Base-by-base conservation (phyloP, 2,113 vertebrate genomes). In the Pavo muticus region DNA sequence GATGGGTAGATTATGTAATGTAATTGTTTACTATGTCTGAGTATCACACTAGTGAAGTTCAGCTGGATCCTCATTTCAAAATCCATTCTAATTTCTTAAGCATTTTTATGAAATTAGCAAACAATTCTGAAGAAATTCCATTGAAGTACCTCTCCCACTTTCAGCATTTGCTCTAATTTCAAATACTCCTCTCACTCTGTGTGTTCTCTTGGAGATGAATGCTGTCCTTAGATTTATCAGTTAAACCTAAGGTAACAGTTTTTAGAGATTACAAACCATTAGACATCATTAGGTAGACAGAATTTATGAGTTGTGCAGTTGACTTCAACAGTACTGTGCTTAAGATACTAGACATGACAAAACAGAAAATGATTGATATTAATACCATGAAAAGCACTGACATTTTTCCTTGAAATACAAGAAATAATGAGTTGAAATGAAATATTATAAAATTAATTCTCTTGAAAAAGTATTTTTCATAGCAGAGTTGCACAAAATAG, bases 11-110 rank as follows among this genome's bases (percentile, higher is more conserved):
- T 98, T 98, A 98, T 98, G 98, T 98, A 98, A 98, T 97, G 96
- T 97, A 98, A 98, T 98, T 98, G 97, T 98, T 98, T 98, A 98
- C 98, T 98, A 88, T 98, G 97, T 98, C 94, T 98, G 98, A 98
- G 97, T 97, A 98, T 94, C 94, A 95, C 35, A 84, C 70, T 85
- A 84, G 87, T 93, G 88, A 95, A 92, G 32, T 87, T 93, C 93
- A 76, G 16, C 69, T 86, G 67, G 82, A 80, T 86, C 64, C 93
- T 94, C 39, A 78, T 96, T 95, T 94, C 94, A 96, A 74, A 91
- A 85, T 73, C 23, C 93, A 60, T 87, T 69, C 44, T 84, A 88
- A 93, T 91, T 95, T 94, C 76, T 78, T 88, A 91, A 96, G 77
- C 1, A 2, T 93, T 94, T 93, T 91, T 87, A 80, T 78, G 50